Conservation (phyloP, 2,888 invertebrate species). For the Xylocampa areola region DNA sequence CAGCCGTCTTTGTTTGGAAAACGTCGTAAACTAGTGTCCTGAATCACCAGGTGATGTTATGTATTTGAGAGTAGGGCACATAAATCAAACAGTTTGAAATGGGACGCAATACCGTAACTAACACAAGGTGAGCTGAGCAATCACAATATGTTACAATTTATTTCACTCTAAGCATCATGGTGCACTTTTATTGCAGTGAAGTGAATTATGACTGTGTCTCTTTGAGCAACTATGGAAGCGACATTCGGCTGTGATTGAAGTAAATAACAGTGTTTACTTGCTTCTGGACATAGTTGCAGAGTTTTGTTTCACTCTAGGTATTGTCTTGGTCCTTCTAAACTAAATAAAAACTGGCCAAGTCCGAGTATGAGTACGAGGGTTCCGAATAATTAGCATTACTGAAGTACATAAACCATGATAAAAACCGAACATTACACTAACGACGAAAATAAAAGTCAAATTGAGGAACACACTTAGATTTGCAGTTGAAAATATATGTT, state of each 20-base stretch:
- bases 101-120: conserved; percentile 72
- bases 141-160: conserved; percentile 60
- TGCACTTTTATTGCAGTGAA: conserved; percentile 59
- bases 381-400: too few relatives aligned
- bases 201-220: conserved; percentile 48
- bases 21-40: conserved; percentile 59
- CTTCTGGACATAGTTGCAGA: conserved; percentile 6
- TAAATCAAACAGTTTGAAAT: conserved; percentile 75
- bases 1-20: conserved; percentile 44
- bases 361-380: too few relatives aligned
- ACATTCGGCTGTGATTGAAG: conserved; percentile 26
- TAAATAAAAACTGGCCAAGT: too few relatives aligned
- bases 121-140: conserved; percentile 69
- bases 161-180: conserved; percentile 51
- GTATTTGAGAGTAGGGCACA: conserved; percentile 69
- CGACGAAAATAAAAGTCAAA: too few relatives aligned
- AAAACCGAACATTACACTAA: too few relatives aligned
- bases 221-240: conserved; percentile 50
- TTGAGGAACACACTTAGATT: too few relatives aligned
- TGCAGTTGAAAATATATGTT: too few relatives aligned
- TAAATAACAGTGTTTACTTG: conserved; percentile 45
- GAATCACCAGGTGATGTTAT: conserved; percentile 68
- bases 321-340: too few relatives aligned
- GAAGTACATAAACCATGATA: too few relatives aligned
- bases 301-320: neutral